Percentiles rank a stretch among this genome's conserved stretches.
phyloP scores from a whole-genome alignment of 2,113 vertebrate genomes.

The Pogonocichla stellata region DNA sequence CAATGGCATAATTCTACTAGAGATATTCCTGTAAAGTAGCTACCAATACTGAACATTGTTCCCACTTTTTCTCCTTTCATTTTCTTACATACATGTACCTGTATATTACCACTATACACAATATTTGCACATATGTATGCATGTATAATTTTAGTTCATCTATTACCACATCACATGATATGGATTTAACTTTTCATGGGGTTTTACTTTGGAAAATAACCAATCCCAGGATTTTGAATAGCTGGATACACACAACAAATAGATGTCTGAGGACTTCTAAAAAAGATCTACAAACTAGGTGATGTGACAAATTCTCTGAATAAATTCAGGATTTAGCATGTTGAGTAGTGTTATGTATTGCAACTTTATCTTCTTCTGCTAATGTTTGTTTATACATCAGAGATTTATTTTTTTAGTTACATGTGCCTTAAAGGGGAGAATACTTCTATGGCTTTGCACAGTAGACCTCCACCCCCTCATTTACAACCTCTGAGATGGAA shows the following conservation, averaged over 20 bases:
- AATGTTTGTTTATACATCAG: background rate
- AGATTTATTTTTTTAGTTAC: background rate
- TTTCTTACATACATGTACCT: background rate
- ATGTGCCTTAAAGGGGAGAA: background rate
- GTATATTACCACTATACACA: background rate
- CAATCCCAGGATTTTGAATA: background rate
- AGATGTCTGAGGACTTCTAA: background rate
- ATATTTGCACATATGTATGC: background rate
- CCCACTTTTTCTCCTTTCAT: background rate
- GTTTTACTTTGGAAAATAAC: background rate
- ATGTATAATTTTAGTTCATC: background rate
- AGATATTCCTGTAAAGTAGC: background rate
- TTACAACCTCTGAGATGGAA: slow-evolving; percentile 28
- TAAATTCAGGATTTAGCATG: background rate
- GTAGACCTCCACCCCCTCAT: slow-evolving; percentile 1
- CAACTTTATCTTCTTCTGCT: background rate
- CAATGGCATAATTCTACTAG: background rate
- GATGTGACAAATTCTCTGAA: background rate
- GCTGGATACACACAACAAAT: background rate
- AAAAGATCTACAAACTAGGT: background rate
- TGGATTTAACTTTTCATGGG: background rate
- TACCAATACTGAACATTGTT: background rate
- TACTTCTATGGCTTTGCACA: background rate
- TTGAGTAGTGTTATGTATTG: background rate
- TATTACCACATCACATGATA: background rate